A percentile compares a stretch with the other conserved stretches of the same genome.
Conservation (phyloP, 2,797 vertebrate species). For the Vespertilio murinus region DNA sequence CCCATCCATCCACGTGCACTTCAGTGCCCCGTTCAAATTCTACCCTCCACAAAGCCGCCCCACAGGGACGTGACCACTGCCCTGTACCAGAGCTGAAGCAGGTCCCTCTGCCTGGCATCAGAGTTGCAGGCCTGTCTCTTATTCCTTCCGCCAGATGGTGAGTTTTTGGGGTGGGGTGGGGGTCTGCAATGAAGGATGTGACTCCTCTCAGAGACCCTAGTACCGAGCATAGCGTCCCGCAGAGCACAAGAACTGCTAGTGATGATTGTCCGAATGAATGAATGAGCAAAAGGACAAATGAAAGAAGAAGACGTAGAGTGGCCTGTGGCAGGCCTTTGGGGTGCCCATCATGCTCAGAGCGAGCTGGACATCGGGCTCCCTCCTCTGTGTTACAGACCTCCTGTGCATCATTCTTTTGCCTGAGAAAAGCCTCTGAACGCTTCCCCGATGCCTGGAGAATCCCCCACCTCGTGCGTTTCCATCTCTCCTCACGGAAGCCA, state of each 20-base stretch:
- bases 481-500: background rate
- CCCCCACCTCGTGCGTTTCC: background rate
- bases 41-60: background rate
- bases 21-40: background rate
- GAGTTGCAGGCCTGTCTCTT: background rate
- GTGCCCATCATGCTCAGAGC: background rate
- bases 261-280: background rate
- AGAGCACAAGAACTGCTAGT: background rate
- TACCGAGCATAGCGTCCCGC: background rate
- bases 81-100: background rate
- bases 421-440: background rate
- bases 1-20: background rate
- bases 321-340: background rate
- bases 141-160: background rate
- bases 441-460: background rate
- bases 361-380: rapidly evolving
- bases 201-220: background rate
- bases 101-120: background rate
- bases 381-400: rapidly evolving
- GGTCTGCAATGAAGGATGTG: background rate
- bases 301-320: background rate
- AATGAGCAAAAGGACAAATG: background rate
- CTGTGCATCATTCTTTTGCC: background rate
- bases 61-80: background rate
- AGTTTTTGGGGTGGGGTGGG: background rate